A percentile compares a stretch with the other conserved stretches of the same genome.
Evolutionary conservation across 2,888 invertebrate genomes (phyloP).

Genomic region (Gonocerus acuteangulatus): DNA sequence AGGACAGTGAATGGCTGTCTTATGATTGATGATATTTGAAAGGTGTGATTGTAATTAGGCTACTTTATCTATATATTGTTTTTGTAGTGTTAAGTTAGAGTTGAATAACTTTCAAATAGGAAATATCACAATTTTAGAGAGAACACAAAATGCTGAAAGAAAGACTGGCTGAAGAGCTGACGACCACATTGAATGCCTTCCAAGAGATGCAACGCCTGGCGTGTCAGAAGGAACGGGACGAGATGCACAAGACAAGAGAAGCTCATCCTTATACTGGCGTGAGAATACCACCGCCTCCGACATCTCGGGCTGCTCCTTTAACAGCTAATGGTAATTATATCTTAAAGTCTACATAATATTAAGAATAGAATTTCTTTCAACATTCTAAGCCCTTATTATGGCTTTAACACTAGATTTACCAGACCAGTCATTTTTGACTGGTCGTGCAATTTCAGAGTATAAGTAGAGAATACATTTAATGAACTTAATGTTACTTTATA

Average conservation of each 20-base stretch:
- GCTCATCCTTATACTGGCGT: slow-evolving; percentile 42
- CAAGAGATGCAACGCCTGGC: slow-evolving; percentile 78
- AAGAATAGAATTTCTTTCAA: neutral
- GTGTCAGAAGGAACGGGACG: slow-evolving; percentile 84
- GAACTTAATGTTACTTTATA: no score
- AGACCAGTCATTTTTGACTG: no score
- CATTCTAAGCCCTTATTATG: neutral
- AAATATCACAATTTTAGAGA: slow-evolving; percentile 53
- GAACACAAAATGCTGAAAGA: slow-evolving; percentile 82
- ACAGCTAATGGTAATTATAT: neutral
- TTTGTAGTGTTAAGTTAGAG: no score
- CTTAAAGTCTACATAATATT: neutral
- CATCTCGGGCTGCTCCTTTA: no score
- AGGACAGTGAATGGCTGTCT: no score
- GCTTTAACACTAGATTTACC: no score
- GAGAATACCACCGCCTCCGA: slow-evolving; percentile 37
- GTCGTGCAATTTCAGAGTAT: no score
- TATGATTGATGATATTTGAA: no score
- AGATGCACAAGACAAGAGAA: slow-evolving; percentile 67
- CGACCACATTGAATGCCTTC: slow-evolving; percentile 78
- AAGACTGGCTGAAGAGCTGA: slow-evolving; percentile 85
- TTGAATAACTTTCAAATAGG: no score
- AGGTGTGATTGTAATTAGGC: no score
- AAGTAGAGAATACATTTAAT: no score
- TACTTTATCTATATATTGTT: no score